These are phyloP conservation scores for Dipodomys spectabilis DNA, from an alignment of 2,113 vertebrate genomes.

Conservation along the genomic window DNA sequence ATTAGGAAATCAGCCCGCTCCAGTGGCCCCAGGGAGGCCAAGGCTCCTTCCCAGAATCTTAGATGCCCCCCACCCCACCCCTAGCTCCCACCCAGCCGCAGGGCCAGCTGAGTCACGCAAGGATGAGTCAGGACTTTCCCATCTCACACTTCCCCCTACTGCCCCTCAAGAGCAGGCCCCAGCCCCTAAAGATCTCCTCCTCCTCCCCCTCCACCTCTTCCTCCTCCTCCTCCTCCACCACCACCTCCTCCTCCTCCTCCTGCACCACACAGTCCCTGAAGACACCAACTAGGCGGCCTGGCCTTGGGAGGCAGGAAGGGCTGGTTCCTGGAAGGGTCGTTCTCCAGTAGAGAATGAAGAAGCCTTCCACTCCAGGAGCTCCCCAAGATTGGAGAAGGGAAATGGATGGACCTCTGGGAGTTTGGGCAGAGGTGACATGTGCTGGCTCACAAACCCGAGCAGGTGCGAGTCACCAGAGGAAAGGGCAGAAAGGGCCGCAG, in stretches of 20 bases:
- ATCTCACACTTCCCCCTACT: conserved; percentile 32
- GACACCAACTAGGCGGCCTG: not conserved
- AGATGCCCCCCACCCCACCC: conserved; percentile 25
- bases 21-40: not conserved
- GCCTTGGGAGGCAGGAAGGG: not conserved
- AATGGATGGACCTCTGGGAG: not conserved
- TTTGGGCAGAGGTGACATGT: not conserved
- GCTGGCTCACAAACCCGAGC: conserved; percentile 20
- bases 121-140: conserved; percentile 76
- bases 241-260: too few species aligned
- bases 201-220: not conserved
- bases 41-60: conserved; percentile 47
- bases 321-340: not conserved
- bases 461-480: conserved; percentile 62
- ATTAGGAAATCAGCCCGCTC: conserved; percentile 15
- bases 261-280: not conserved
- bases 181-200: conserved; percentile 41
- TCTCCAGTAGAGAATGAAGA: not conserved
- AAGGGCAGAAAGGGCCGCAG: not conserved
- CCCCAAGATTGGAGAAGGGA: not conserved
- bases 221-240: too few species aligned
- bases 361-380: not conserved
- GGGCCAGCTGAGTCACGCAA: conserved; percentile 71
- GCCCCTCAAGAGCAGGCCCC: not conserved
- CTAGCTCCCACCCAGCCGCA: conserved; percentile 51